Percentiles rank a stretch among this genome's conserved stretches.
Conservation (phyloP, 2,113 vertebrate genomes). For the Burhinus bistriatus region DNA sequence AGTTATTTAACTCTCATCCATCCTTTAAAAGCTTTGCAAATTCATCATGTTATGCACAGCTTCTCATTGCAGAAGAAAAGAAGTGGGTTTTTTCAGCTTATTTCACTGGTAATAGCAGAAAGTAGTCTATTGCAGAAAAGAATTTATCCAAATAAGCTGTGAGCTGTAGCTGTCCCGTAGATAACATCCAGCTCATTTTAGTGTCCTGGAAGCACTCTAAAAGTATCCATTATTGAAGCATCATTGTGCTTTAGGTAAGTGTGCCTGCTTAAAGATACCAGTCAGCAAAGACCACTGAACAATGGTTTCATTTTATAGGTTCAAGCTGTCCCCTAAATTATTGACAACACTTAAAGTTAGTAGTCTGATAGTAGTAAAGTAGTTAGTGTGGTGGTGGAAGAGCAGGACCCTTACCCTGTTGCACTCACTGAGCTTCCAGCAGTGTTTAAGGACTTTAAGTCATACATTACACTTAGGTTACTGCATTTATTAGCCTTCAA, state of each 20-base stretch:
- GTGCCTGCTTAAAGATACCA: not conserved
- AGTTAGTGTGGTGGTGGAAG: not conserved
- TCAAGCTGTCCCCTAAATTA: not conserved
- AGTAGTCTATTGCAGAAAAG: not conserved
- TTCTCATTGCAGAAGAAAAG: not conserved
- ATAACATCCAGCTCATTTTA: not conserved
- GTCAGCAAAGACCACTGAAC: not conserved
- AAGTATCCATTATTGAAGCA: not conserved
- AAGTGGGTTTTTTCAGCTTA: not conserved
- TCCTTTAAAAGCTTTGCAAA: constrained; percentile 11
- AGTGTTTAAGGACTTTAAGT: not conserved
- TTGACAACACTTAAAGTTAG: not conserved
- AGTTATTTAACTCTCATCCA: not conserved
- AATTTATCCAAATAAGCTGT: constrained; percentile 32
- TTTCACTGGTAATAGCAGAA: constrained; percentile 13
- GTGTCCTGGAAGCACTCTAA: not conserved
- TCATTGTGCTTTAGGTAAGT: not conserved
- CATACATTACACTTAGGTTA: accelerated
- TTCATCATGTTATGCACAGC: not conserved
- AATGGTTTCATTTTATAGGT: not conserved
- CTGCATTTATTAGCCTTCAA: not conserved
- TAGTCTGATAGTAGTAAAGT: not conserved
- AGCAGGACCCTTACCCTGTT: not conserved
- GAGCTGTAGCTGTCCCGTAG: not conserved
- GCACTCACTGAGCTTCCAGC: not conserved